Conservation (phyloP, 2,113 vertebrate genomes). For the Lota lota region DNA sequence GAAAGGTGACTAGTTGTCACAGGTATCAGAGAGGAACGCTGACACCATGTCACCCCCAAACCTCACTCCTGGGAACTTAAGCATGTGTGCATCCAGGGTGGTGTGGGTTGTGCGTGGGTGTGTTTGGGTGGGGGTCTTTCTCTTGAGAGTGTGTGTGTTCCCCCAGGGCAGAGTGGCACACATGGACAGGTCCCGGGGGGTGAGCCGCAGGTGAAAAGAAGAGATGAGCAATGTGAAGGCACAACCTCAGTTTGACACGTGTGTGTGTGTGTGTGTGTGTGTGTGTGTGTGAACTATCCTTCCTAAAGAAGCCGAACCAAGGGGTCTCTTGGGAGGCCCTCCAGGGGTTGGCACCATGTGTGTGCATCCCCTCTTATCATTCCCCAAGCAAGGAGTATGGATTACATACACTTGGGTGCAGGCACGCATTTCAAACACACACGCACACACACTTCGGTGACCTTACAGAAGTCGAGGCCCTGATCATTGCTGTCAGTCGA, state of each 20-base stretch:
- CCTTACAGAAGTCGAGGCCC: too few relatives aligned
- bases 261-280: constrained; percentile 1
- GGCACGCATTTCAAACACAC: constrained; percentile 18
- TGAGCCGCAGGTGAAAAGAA: constrained; percentile 44
- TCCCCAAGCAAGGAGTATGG: not conserved
- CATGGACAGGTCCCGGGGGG: constrained; percentile 41
- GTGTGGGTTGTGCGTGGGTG: not conserved
- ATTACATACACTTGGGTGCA: not conserved
- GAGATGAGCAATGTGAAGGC: not conserved
- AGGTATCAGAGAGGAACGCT: constrained; percentile 53
- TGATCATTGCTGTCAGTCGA: constrained; percentile 34
- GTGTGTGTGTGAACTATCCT: not conserved
- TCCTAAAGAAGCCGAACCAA: not conserved
- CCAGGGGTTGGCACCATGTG: constrained; percentile 1
- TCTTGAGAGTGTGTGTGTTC: constrained; percentile 4
- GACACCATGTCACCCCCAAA: constrained; percentile 59
- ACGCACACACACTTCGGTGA: constrained; percentile 16
- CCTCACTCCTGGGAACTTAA: constrained; percentile 26
- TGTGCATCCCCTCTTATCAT: not conserved
- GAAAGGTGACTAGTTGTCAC: constrained; percentile 57
- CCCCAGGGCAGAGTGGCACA: constrained; percentile 33
- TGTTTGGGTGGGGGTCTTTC: not conserved
- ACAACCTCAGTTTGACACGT: not conserved
- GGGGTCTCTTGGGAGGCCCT: not conserved
- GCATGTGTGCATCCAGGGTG: not conserved